Evolutionary conservation across 2,888 invertebrate genomes (phyloP), one percentile per base, ranked within the genome.

Genomic region (Nomada fabriciana): DNA sequence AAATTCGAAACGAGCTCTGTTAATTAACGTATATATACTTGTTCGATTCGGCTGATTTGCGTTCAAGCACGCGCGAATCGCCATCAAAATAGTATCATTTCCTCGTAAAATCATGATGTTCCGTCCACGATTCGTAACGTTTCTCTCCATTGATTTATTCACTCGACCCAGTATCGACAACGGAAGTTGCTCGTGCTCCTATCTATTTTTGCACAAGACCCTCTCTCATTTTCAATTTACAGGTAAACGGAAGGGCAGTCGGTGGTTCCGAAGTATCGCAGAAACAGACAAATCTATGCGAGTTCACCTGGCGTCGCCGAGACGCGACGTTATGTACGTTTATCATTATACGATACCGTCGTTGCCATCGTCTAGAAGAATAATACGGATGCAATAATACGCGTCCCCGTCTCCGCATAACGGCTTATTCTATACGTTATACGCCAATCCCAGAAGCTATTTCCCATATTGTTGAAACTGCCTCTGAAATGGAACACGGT

Each of bases 351-450:
- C 36, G 76, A 69, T 47, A 57, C n/a, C 29, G 64, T 42, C 42
- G 59, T 47, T 47, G 63, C 25, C 11, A 29, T 67, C 53, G 4
- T 25, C 50, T 47, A 29, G 57, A 65, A 57, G 53, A 60, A 59
- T 20, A 60, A 47, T 47, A 75, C 60, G 43, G 23, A 75, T 53
- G 43, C 50, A 63, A 69, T 74, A 75, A 75, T 65, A 60, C 67
- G 67, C 55, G 60, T 55, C 29, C 47, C 60, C 20, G 75, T 75
- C 29, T 50, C 60, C 59, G 18, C 25, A 15, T 47, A 72, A 55
- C 67, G 47, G 43, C 55, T 73, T 69, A 64, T 73, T 50, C 29
- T 47, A 29, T 20, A 18, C 43, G 43, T 65, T 73, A 57, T 23
- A 18, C 20, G 53, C 7, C 20, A 59, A 47, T 20, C 55, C 25